Percentiles rank a stretch among this genome's conserved stretches.
phyloP scores from a whole-genome alignment of 2,113 vertebrate species.

The Capreolus pygargus region DNA sequence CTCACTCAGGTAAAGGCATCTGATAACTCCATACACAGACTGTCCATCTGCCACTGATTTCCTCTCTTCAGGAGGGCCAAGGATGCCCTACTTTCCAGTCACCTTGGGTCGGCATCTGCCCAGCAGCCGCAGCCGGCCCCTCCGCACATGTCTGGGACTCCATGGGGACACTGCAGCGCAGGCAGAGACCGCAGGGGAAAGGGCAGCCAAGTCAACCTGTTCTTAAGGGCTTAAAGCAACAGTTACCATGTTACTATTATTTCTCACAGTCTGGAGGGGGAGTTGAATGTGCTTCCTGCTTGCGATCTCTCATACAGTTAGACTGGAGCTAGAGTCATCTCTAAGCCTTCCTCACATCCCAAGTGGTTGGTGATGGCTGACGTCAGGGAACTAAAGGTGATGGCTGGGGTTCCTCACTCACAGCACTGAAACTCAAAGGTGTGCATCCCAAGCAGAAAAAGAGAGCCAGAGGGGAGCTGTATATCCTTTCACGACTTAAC shows the following conservation, averaged over 20 bases:
- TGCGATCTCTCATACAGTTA: background rate
- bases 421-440: background rate
- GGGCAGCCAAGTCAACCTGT: background rate
- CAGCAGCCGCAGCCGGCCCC: fast-evolving
- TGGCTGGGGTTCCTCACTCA: background rate
- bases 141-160: background rate
- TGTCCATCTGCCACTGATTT: background rate
- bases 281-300: background rate
- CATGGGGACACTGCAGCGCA: background rate
- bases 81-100: background rate
- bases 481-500: too few relatives aligned
- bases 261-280: background rate
- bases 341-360: background rate
- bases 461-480: background rate
- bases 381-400: background rate
- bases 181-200: background rate
- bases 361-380: background rate
- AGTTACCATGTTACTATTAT: background rate
- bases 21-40: background rate
- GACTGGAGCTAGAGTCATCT: background rate
- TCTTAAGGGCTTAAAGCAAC: background rate
- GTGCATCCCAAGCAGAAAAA: background rate
- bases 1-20: background rate
- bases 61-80: background rate
- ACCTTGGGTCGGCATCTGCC: fast-evolving